Conservation (phyloP, 2,113 vertebrate species). For the Tychaedon coryphoeus region DNA sequence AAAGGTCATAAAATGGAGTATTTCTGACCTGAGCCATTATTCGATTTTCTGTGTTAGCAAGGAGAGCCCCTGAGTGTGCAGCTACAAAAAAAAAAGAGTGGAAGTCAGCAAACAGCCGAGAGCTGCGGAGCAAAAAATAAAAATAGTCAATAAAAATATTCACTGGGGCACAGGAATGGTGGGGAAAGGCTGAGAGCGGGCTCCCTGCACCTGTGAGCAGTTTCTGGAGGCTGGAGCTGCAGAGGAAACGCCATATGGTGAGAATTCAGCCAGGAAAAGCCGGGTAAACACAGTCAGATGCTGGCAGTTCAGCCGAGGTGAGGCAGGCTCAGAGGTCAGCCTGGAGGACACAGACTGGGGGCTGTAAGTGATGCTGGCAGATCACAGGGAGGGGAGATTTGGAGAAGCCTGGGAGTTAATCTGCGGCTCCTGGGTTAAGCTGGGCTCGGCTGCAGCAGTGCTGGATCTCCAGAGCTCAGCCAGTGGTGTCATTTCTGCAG, state of each 20-base stretch:
- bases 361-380: not conserved
- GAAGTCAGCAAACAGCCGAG: not conserved
- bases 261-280: not conserved
- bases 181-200: not conserved
- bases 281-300: not conserved
- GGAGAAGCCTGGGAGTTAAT: not conserved
- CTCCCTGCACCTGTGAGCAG: not conserved
- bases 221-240: not conserved
- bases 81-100: not conserved
- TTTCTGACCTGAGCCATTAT: not conserved
- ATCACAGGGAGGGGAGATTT: not conserved
- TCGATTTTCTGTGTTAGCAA: not conserved
- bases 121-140: not conserved
- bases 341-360: not conserved
- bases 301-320: not conserved
- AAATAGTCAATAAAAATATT: not conserved
- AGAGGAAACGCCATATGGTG: not conserved
- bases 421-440: not conserved
- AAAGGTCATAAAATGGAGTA: not conserved
- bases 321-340: not conserved
- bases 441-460: not conserved
- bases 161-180: not conserved
- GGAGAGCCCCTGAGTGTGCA: not conserved
- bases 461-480: too few species aligned
- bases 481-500: fast-evolving